Conservation (phyloP, 2,797 vertebrate genomes). For the Scomberomorus guttatus region DNA sequence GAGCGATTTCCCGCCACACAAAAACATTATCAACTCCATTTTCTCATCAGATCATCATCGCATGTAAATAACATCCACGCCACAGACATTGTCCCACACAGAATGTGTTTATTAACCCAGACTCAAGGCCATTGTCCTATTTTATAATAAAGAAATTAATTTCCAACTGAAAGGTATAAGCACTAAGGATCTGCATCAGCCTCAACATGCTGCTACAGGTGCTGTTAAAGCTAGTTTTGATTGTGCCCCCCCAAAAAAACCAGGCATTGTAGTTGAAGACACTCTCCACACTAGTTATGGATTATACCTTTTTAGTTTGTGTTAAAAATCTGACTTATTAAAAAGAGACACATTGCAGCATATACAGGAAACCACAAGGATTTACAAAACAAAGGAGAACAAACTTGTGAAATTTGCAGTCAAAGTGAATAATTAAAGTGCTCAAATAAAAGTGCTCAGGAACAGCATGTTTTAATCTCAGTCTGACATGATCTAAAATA, state of each 20-base stretch:
- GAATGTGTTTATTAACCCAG: conserved; percentile 8
- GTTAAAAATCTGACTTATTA: background rate
- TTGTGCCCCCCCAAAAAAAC: background rate
- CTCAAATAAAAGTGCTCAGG: background rate
- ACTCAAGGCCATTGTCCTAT: background rate
- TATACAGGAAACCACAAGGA: background rate
- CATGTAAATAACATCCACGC: conserved; percentile 11
- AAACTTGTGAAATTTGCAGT: conserved; percentile 5
- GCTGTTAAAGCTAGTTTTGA: background rate
- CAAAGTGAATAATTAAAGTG: background rate
- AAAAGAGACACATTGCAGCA: background rate
- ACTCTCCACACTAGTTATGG: background rate
- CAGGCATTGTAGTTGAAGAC: background rate
- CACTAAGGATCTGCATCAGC: background rate
- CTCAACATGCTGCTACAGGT: background rate
- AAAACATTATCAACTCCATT: background rate
- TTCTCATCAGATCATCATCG: background rate
- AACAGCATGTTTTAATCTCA: conserved; percentile 3
- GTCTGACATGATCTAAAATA: conserved; percentile 31
- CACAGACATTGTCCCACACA: conserved; percentile 4
- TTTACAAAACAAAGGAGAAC: background rate
- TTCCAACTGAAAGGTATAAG: background rate
- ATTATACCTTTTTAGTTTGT: background rate
- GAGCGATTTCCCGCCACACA: background rate
- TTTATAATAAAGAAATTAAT: conserved; percentile 23